Evolutionary conservation across 2,888 invertebrate species (phyloP).

Genomic region (Blastobasis lacticolella): DNA sequence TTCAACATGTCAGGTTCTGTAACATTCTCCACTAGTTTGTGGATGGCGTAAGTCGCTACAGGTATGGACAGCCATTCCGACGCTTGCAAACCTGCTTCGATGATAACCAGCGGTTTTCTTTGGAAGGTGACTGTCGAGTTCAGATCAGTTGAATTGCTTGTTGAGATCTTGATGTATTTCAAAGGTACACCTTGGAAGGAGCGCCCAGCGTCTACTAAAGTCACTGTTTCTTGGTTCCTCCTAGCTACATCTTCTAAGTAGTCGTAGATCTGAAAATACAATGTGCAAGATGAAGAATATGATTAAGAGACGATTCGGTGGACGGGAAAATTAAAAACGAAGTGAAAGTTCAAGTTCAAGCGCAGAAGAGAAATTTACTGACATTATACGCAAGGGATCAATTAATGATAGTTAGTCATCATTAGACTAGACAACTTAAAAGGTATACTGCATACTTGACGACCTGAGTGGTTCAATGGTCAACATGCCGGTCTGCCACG

Average conservation of each 20-base stretch:
- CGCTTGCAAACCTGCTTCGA: conserved; percentile 77
- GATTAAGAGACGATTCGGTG: not conserved
- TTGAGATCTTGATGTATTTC: conserved; percentile 75
- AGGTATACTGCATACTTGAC: too few species aligned
- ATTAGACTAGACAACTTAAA: too few species aligned
- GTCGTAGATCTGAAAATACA: conserved; percentile 49
- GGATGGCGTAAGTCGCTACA: conserved; percentile 77
- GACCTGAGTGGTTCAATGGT: too few species aligned
- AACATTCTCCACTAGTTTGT: conserved; percentile 75
- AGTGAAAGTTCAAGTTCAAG: not conserved
- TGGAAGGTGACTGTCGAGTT: conserved; percentile 20
- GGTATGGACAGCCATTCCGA: conserved; percentile 84
- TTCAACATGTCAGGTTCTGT: conserved; percentile 69
- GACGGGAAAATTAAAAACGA: not conserved
- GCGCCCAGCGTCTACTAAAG: conserved; percentile 64
- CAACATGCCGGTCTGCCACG: too few species aligned
- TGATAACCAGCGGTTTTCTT: conserved; percentile 71
- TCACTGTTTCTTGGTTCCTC: conserved; percentile 58
- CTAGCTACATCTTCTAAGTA: conserved; percentile 55
- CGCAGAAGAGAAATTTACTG: not conserved
- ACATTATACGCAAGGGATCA: too few species aligned
- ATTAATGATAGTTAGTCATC: too few species aligned
- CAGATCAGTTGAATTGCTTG: conserved; percentile 6
- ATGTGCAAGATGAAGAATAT: not conserved
- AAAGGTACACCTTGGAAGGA: conserved; percentile 73